These are phyloP conservation scores for Micoletzkya japonica DNA, from an alignment of 2,888 invertebrate genomes.

Conservation along the genomic window DNA sequence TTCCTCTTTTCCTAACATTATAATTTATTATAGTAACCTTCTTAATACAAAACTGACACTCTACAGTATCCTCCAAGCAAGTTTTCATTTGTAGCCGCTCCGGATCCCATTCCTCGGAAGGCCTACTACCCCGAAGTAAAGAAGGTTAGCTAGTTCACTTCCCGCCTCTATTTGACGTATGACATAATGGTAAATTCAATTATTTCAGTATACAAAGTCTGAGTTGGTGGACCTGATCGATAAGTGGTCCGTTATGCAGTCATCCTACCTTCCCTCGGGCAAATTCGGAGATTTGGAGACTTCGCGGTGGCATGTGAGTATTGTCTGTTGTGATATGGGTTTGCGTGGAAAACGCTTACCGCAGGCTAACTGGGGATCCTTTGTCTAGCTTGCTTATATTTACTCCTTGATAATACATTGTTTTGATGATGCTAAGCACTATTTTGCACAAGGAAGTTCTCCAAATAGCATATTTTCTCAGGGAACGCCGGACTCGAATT, in stretches of 20 bases:
- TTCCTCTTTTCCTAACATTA: background rate
- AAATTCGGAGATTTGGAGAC: conserved; percentile 16
- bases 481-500: too few relatives aligned
- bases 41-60: too few relatives aligned
- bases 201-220: conserved; percentile 15
- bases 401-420: too few relatives aligned
- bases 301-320: conserved; percentile 23
- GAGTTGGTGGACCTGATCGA: conserved; percentile 3
- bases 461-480: too few relatives aligned
- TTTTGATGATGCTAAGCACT: too few relatives aligned
- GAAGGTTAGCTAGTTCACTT: background rate
- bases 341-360: too few relatives aligned
- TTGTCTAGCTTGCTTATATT: too few relatives aligned
- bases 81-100: background rate
- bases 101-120: background rate
- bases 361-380: too few relatives aligned
- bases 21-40: too few relatives aligned
- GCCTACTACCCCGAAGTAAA: background rate
- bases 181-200: background rate
- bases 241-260: conserved; percentile 15
- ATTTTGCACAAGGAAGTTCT: too few relatives aligned
- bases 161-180: background rate
- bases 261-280: conserved; percentile 26
- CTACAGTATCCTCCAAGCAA: background rate
- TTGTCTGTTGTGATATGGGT: too few relatives aligned